phyloP scores from a whole-genome alignment of 2,113 vertebrate genomes.

The Pelecanus crispus region DNA sequence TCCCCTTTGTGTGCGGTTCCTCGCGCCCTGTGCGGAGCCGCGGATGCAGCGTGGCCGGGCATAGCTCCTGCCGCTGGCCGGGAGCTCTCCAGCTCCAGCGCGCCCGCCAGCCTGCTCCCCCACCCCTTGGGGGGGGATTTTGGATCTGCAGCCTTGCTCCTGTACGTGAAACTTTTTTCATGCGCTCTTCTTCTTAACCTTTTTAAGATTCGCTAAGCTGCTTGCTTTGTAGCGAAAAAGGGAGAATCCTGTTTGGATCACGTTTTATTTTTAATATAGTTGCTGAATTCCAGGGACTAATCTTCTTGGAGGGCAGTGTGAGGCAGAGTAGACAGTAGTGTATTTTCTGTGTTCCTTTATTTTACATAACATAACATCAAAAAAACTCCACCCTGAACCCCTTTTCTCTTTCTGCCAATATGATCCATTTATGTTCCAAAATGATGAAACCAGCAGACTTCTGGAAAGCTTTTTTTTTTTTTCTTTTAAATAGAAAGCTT shows the following conservation, averaged over 20 bases:
- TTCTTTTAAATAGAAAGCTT: neutral
- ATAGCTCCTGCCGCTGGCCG: neutral
- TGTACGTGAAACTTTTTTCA: neutral
- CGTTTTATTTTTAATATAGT: neutral
- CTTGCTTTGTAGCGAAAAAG: neutral
- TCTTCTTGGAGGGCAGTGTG: neutral
- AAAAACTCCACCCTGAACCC: neutral
- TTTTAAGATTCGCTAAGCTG: neutral
- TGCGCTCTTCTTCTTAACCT: neutral
- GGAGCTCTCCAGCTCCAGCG: neutral
- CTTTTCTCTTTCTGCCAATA: neutral
- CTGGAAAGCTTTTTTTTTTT: neutral
- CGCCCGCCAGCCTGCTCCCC: neutral
- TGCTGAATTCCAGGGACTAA: neutral
- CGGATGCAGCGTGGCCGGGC: fast-evolving
- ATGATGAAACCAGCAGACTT: neutral
- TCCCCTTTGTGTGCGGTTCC: neutral
- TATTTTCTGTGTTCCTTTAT: neutral
- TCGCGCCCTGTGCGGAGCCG: neutral
- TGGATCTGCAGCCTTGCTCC: neutral
- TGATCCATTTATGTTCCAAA: neutral
- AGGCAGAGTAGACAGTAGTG: neutral
- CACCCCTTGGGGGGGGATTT: neutral
- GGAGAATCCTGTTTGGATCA: neutral
- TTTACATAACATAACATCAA: neutral